Evolutionary conservation across 2,113 vertebrate genomes (phyloP), one percentile per base, ranked within the genome.

Genomic region (Tychaedon coryphoeus): DNA sequence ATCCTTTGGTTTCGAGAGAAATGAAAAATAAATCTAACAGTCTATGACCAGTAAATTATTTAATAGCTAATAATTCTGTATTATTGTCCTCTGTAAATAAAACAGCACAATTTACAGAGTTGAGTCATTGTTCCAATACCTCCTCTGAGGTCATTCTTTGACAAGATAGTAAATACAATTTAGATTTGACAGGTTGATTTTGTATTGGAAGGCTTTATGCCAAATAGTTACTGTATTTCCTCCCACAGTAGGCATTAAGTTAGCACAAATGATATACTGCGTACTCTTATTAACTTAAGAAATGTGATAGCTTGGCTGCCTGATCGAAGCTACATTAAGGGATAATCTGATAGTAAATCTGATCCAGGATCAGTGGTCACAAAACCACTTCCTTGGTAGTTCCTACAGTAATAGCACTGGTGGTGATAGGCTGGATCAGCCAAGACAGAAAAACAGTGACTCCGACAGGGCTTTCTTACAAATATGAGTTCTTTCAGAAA

Each of bases 301-400:
- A 93, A 93, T 43, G 33, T n/a, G 50, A 94, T 92, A 70, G 74
- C 50, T 76, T 51, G 74, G 92, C 74, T 90, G 62, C 48, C 82
- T 82, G 78, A 88, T 94, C 85, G 47, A 92, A 96, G 62, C 71
- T 92, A 70, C 88, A 83, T 76, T 92, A 83, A 26, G 33, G 76
- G 33, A 91, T 82, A 94, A 90, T 57, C 74, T 69, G 61, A 91
- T 4, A 71, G 57, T 74, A 91, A 94, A 95, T 86, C 72, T 87
- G 81, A 93, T 64, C 45, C 28, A 65, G 48, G 48, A 91, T 78
- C 73, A 69, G 54, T n/a, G 47, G 62, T 53, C 85, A 94, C 85
- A 88, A 95, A 95, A 50, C 67, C 58, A 86, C 54, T 50, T 90
- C 54, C 78, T 76, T 61, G 29, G 45, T 90, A 87, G 70, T 33